Base-by-base conservation (phyloP, 2,888 invertebrate genomes). In the Troides helena region DNA sequence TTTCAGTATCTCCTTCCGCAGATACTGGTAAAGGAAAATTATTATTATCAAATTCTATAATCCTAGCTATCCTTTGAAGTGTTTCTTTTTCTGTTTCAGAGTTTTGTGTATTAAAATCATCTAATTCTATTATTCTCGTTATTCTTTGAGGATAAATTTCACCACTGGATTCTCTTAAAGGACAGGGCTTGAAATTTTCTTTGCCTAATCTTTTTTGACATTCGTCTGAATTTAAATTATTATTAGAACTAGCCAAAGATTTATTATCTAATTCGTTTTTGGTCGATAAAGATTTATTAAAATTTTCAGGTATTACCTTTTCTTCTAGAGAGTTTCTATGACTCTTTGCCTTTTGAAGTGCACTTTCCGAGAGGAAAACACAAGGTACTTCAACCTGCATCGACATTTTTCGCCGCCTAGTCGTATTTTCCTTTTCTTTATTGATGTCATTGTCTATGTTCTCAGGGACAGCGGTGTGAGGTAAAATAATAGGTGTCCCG, bases 401-500 rank as follows among this genome's bases (percentile, higher is more conserved):
- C 65, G 93, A 93, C 86, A 93, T 87, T 82, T 93, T 93, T 71
- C 93, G 85, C 77, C 87, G 82, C 76, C 92, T 83, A 18, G 87
- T 85, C 56, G 85, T 82, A 75, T 85, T 87, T 81, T 91, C 90
- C 80, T 86, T 89, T 81, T 90, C 87, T 82, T 87, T 86, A 78
- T 89, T 90, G 76, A 89, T 85, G 71, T 88, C 87, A 87, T 90
- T 89, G 68, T 91, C 89, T 68, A 87, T 73, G 74, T 89, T 86
- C 80, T 90, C 89, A 43, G 87, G 81, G 73, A 92, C 85, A 56
- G 87, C 80, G 6, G 87, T 89, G 74, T 88, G 89, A 83, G 88
- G 94, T 69, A 95, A 87, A 73, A 95, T 93, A 72, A 95, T 92
- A 71, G 94, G 94, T 74, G 94, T 94, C 77, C 94, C 94, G 74